A percentile compares a stretch with the other conserved stretches of the same genome.
Conservation (phyloP, 53 echinoderm and acorn worm genomes). For the Crossaster papposus region DNA sequence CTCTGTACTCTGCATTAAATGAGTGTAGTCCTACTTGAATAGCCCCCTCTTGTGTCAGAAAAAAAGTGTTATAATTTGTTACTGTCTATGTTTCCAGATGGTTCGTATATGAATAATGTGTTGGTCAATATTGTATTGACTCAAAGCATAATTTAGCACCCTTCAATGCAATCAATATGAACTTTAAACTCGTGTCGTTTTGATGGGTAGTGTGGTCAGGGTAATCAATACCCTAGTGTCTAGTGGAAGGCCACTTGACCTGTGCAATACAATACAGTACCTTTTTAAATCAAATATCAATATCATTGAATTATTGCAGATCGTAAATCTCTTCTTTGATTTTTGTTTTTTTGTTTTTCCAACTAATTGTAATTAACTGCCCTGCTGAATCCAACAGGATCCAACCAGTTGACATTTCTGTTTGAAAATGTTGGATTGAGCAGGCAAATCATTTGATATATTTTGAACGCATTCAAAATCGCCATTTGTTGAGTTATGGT, state of each 20-base stretch:
- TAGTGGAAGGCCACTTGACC: background rate
- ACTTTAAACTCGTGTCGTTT: background rate
- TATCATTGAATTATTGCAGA: background rate
- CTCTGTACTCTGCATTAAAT: too few relatives aligned
- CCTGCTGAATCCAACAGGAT: too few relatives aligned
- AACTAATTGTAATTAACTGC: too few relatives aligned
- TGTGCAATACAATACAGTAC: background rate
- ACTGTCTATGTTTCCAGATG: background rate
- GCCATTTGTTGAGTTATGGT: too few relatives aligned
- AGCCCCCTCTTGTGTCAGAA: conserved; percentile 54
- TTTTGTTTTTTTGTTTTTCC: too few relatives aligned
- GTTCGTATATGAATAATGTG: background rate
- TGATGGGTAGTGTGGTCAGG: background rate
- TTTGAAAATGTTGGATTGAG: too few relatives aligned
- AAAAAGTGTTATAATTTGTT: background rate
- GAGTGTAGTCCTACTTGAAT: conserved; percentile 5
- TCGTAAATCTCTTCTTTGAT: background rate
- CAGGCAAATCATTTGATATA: too few relatives aligned
- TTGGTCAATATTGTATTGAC: background rate
- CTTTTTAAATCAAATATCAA: background rate
- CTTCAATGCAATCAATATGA: background rate
- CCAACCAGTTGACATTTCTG: too few relatives aligned
- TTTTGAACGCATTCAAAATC: too few relatives aligned
- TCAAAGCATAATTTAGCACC: background rate
- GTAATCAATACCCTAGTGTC: background rate